Percentiles rank a stretch among this genome's conserved stretches.
phyloP scores from a whole-genome alignment of 2,113 vertebrate genomes.

The Cnemophilus loriae region DNA sequence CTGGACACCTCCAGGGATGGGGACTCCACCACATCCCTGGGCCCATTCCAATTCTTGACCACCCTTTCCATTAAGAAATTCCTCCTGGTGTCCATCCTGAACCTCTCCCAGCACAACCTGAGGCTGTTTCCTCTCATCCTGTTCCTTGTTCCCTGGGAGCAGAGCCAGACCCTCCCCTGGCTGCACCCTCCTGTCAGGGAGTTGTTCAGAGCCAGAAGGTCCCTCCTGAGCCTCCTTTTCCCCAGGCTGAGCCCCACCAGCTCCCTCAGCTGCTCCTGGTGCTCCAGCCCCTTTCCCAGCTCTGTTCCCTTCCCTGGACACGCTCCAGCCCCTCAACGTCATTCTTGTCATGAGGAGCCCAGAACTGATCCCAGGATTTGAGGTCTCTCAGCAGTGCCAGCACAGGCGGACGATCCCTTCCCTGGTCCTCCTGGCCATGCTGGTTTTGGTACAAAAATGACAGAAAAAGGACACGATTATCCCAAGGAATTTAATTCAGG shows the following conservation, averaged over 20 bases:
- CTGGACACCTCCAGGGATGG: background rate
- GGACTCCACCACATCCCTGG: background rate
- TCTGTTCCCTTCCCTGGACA: background rate
- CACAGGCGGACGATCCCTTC: background rate
- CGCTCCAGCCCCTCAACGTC: accelerated
- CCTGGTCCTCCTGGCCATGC: too few relatives aligned
- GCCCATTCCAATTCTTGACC: background rate
- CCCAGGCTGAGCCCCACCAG: background rate
- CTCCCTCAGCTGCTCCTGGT: background rate
- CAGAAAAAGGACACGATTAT: background rate
- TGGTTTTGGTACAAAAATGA: background rate
- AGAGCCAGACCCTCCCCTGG: accelerated
- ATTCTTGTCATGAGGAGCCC: background rate
- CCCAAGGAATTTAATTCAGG: background rate
- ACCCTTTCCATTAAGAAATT: background rate
- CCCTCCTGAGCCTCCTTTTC: background rate
- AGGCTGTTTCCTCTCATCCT: background rate
- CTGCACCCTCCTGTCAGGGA: accelerated
- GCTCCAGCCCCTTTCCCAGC: background rate
- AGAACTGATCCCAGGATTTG: background rate
- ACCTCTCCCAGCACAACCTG: background rate
- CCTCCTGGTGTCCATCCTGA: background rate
- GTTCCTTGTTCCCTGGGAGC: background rate
- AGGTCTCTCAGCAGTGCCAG: background rate
- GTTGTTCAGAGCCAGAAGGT: accelerated